Conservation (phyloP, 2,888 invertebrate species). For the Lypha dubia region DNA sequence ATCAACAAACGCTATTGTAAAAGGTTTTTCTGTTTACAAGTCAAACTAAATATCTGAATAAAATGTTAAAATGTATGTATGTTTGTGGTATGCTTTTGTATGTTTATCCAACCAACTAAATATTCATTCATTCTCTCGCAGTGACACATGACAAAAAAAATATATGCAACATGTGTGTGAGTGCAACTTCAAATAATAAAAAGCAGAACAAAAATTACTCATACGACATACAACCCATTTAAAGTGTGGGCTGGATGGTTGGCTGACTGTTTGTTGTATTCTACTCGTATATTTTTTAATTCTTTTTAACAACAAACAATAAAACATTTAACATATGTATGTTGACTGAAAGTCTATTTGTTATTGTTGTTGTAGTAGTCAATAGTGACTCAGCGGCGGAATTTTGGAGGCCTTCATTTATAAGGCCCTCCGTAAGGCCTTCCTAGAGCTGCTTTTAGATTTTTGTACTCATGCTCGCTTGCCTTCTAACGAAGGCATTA, state of each 20-base stretch:
- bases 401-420: too few relatives aligned
- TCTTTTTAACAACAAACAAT: background rate
- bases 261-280: slow-evolving; percentile 3
- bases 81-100: background rate
- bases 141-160: slow-evolving; percentile 66
- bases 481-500: too few relatives aligned
- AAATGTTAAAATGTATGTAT: slow-evolving; percentile 1
- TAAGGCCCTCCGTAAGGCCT: too few relatives aligned
- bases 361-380: slow-evolving; percentile 25
- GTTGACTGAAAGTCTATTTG: slow-evolving; percentile 23
- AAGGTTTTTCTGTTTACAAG: background rate
- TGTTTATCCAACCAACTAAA: background rate
- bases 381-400: too few relatives aligned
- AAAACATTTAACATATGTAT: slow-evolving; percentile 25
- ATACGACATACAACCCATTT: slow-evolving; percentile 39
- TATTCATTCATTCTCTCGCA: slow-evolving; percentile 36
- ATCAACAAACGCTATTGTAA: slow-evolving; percentile 43
- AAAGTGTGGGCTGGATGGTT: slow-evolving; percentile 45
- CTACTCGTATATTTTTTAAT: slow-evolving; percentile 1
- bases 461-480: too few relatives aligned
- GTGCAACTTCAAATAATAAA: background rate
- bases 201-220: slow-evolving; percentile 38
- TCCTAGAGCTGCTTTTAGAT: too few relatives aligned
- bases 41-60: slow-evolving; percentile 30
- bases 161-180: slow-evolving; percentile 40